Evolutionary conservation across 2,113 vertebrate genomes (phyloP), one percentile per base, ranked within the genome.

Genomic region (Chitala chitala): DNA sequence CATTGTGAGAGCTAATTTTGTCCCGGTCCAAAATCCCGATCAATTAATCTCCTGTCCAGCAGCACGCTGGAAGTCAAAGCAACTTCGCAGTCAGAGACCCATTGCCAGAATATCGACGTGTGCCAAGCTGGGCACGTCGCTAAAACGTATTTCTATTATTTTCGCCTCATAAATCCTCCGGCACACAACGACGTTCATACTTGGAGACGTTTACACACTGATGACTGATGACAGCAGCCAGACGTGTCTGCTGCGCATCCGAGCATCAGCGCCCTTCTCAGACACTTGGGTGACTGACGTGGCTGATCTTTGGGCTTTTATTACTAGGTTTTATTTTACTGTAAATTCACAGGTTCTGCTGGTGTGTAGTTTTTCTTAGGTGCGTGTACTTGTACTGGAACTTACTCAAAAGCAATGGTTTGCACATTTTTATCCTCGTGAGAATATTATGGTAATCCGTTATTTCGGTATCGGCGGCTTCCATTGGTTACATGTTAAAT

Each of bases 331-430:
- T 42, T 70, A 76, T 76, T 76, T 85, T 84, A 78, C 78, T 58
- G 79, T 78, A 79, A 69, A 80, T 58, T 83, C 81, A 84, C 84
- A 71, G 82, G 75, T 80, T 84, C 84, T 82, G 83, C 50, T 64
- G 77, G 75, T 73, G 75, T 2, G 54, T 76, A 61, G 76, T n/a
- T n/a, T n/a, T 42, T 58, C 71, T 70, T 40, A 63, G 74, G 56
- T 58, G n/a, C 29, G n/a, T 69, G 38, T 29, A 42, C 36, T 33
- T 74, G 58, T n/a, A 22, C 71, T 55, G 29, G 46, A 36, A 69
- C 42, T 13, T 9, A 46, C 29, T 48, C 26, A 15, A 33, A 69
- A 29, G 46, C 44, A 71, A 22, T 8, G 70, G 10, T 44, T 4
- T 5, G 29, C 22, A 58, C 24, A 20, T 59, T 42, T 20, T 40